A percentile compares a stretch with the other conserved stretches of the same genome.
Conservation (phyloP, 2,113 vertebrate genomes). For the Salvelinus alpinus region DNA sequence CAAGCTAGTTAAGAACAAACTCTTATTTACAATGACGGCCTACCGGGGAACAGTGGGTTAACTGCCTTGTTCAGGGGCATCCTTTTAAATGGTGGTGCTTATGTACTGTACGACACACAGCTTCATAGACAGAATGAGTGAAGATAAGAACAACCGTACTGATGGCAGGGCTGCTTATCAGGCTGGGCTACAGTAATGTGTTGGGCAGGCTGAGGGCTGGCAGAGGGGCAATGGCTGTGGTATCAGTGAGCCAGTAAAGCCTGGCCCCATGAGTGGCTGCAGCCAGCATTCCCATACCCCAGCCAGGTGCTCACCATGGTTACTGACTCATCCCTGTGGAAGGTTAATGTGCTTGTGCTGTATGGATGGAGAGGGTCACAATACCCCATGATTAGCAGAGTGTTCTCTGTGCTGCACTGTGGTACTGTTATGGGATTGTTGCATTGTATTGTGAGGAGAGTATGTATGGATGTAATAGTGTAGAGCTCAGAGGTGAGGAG, state of each 20-base stretch:
- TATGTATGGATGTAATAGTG: no score
- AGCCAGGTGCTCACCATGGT: slow-evolving; percentile 72
- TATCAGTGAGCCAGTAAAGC: slow-evolving; percentile 60
- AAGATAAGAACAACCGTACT: slow-evolving; percentile 59
- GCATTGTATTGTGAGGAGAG: neutral
- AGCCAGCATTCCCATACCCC: slow-evolving; percentile 63
- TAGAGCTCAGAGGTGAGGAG: no score
- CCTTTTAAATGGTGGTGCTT: slow-evolving; percentile 41
- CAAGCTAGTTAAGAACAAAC: no score
- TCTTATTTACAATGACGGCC: no score
- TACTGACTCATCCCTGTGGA: slow-evolving; percentile 67
- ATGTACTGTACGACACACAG: slow-evolving; percentile 37
- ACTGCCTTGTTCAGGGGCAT: no score
- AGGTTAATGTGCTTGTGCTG: slow-evolving; percentile 75
- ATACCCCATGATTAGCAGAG: slow-evolving; percentile 50
- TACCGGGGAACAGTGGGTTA: no score
- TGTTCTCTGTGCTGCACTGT: no score
- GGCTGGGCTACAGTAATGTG: slow-evolving; percentile 58
- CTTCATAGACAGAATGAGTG: slow-evolving; percentile 53
- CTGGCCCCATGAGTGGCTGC: slow-evolving; percentile 53
- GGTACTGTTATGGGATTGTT: neutral
- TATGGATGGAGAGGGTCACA: slow-evolving; percentile 69
- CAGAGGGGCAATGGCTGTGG: slow-evolving; percentile 54
- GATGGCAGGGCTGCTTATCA: slow-evolving; percentile 46
- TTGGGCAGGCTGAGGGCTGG: slow-evolving; percentile 62